These are phyloP conservation scores for Sphaerophoria rueppellii DNA, from an alignment of 2,888 invertebrate genomes.

Conservation along the genomic window DNA sequence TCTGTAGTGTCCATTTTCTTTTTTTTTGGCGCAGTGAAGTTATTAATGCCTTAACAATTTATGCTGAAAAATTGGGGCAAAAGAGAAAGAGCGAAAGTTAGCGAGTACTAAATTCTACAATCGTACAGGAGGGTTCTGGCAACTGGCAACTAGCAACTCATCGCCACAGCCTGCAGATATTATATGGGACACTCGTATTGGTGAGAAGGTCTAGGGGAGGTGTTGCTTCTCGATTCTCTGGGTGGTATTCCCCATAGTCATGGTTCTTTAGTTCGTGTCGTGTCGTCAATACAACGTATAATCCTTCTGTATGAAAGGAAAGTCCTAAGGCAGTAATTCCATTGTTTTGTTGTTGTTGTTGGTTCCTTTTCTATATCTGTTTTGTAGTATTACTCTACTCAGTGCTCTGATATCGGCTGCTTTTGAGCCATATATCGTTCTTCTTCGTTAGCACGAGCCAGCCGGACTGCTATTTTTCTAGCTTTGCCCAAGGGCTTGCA, in stretches of 20 bases:
- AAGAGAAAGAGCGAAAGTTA: not conserved
- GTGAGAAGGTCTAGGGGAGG: constrained; percentile 17
- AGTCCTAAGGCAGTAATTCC: constrained; percentile 23
- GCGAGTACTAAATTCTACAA: constrained; percentile 40
- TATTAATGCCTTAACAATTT: constrained; percentile 66
- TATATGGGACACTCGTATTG: constrained; percentile 46
- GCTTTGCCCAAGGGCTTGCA: constrained; percentile 29
- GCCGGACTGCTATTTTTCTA: constrained; percentile 14
- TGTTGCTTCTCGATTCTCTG: constrained; percentile 11
- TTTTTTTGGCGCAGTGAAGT: constrained; percentile 68
- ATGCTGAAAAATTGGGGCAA: constrained; percentile 16
- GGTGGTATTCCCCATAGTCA: not conserved
- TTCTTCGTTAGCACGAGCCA: constrained; percentile 21
- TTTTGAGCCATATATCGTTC: not conserved
- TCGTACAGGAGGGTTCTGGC: constrained; percentile 46
- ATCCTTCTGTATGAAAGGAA: constrained; percentile 27
- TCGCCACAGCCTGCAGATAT: constrained; percentile 44
- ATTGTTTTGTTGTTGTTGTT: constrained; percentile 13
- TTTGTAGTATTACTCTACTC: constrained; percentile 14
- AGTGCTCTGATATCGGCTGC: constrained; percentile 21
- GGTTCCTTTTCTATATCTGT: not conserved
- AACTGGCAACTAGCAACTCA: too few species aligned
- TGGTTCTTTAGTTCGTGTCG: constrained; percentile 16
- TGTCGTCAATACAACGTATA: constrained; percentile 19
- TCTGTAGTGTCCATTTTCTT: constrained; percentile 12